Evolutionary conservation across 1,140 invertebrate species (phyloP).

Genomic region (Platorchestia sp.): DNA sequence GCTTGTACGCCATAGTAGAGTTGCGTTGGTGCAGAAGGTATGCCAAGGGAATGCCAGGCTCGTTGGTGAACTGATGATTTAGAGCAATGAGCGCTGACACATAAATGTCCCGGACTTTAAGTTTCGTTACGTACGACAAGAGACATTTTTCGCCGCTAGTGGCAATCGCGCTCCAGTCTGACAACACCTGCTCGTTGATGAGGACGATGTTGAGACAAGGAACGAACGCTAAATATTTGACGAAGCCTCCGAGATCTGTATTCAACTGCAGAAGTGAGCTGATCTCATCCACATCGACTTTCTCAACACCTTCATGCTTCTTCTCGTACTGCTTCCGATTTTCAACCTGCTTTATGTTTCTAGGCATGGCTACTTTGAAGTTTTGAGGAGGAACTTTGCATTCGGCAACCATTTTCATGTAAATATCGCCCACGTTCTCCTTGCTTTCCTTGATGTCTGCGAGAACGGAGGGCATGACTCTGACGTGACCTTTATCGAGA

Average conservation of each 20-base stretch:
- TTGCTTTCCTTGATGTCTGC: slow-evolving; percentile 42
- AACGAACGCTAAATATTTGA: slow-evolving; percentile 10
- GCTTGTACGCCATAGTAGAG: slow-evolving; percentile 14
- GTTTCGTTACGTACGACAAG: background rate
- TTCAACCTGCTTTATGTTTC: slow-evolving; percentile 38
- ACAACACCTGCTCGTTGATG: slow-evolving; percentile 28
- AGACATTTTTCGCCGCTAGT: slow-evolving; percentile 16
- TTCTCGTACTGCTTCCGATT: slow-evolving; percentile 33
- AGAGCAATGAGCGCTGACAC: slow-evolving; percentile 22
- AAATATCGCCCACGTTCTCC: slow-evolving; percentile 18
- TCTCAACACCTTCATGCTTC: slow-evolving; percentile 31
- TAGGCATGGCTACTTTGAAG: slow-evolving; percentile 46
- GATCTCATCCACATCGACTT: slow-evolving; percentile 25
- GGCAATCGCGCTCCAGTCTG: slow-evolving; percentile 19
- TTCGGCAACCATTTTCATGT: slow-evolving; percentile 42
- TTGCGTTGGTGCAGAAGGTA: slow-evolving; percentile 37
- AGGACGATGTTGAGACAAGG: slow-evolving; percentile 43
- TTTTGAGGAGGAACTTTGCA: slow-evolving; percentile 43
- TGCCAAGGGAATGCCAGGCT: slow-evolving; percentile 37
- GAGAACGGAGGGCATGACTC: slow-evolving; percentile 32
- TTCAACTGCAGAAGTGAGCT: slow-evolving; percentile 33
- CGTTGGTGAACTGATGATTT: slow-evolving; percentile 18
- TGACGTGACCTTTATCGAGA: slow-evolving; percentile 32
- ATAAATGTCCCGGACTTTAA: slow-evolving; percentile 10
- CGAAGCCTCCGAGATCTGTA: slow-evolving; percentile 28